Evolutionary conservation across 1,140 invertebrate genomes (phyloP), one percentile per base, ranked within the genome.

Genomic region (silkworm (Bombyx mori)): DNA sequence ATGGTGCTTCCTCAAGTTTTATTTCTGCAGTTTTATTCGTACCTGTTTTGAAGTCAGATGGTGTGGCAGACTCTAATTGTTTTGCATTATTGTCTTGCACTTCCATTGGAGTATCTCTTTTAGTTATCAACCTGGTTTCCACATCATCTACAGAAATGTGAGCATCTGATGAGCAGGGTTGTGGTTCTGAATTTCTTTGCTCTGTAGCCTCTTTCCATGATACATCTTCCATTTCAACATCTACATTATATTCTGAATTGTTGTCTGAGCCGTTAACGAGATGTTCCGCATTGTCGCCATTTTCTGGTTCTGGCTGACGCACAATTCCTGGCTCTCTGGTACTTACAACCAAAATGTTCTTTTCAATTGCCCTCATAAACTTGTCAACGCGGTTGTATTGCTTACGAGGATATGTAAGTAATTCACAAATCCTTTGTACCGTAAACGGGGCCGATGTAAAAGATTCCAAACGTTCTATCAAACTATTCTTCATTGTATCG

Each of bases 371-470:
- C 54, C 97, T 88, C 92, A 99, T 95, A 78, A 96, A 99, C 85
- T 99, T 99, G 78, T 99, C 98, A 52, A 96, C 95, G 59, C 96
- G 90, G 72, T 95, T 97, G 80, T 99, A 99, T 76, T 99, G 96
- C 78, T 96, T 96, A n/a, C 93, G 90, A 6, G 98, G 97, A 61
- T 93, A 91, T 3, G 94, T 96, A 0, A 99, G 88, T 4, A 99
- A 88, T 85, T 99, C 98, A 86, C 97, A 98, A 49, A 99, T 92
- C 60, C 98, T 90, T 83, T 99, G 98, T 54, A 99, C 94, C 8
- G 98, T 99, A 73, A 99, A 99, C 0, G 98, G 98, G 2, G 97
- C 96, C 56, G 96, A 95, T 44, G 91, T 91, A 84, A 94, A 95
- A 2, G 91, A 92, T 66, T 98, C 96, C 1, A 98, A 81, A 42